Percentiles rank a stretch among this genome's conserved stretches.
These are phyloP conservation scores for Acleris holmiana DNA, from an alignment of 2,888 invertebrate genomes.

Conservation along the genomic window DNA sequence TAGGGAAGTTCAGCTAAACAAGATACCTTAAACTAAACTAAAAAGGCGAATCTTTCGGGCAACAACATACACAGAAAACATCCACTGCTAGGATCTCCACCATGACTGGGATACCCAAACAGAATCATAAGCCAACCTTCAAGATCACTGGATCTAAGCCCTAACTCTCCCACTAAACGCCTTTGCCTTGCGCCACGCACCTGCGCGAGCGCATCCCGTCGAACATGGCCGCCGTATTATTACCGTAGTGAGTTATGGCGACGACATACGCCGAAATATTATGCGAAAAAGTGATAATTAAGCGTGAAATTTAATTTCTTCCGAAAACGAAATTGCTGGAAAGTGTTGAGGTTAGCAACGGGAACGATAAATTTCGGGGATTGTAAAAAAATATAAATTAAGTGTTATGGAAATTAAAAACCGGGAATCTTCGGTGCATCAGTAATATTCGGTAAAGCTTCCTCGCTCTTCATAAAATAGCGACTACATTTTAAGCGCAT, in stretches of 20 bases:
- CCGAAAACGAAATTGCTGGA: constrained; percentile 58
- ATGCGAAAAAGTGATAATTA: constrained; percentile 76
- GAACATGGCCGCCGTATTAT: constrained; percentile 68
- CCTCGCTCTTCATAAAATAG: too few species aligned
- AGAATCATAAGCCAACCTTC: too few species aligned
- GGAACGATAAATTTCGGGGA: constrained; percentile 29
- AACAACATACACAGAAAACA: too few species aligned
- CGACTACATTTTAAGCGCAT: too few species aligned
- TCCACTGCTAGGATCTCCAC: too few species aligned
- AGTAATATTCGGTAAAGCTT: too few species aligned
- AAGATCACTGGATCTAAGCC: neutral
- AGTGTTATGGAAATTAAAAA: constrained; percentile 1
- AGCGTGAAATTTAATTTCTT: constrained; percentile 74
- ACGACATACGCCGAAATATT: constrained; percentile 65
- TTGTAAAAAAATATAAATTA: constrained; percentile 23
- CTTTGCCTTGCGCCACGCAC: constrained; percentile 47
- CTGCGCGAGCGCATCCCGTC: constrained; percentile 66
- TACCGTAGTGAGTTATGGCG: constrained; percentile 77
- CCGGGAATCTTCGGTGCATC: neutral
- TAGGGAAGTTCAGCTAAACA: too few species aligned
- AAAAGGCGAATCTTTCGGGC: too few species aligned
- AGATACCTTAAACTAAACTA: too few species aligned
- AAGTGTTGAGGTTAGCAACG: constrained; percentile 47
- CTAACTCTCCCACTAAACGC: constrained; percentile 15
- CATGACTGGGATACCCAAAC: too few species aligned